phyloP scores from a whole-genome alignment of 1,140 invertebrate species.

The Drosophila nikananu region DNA sequence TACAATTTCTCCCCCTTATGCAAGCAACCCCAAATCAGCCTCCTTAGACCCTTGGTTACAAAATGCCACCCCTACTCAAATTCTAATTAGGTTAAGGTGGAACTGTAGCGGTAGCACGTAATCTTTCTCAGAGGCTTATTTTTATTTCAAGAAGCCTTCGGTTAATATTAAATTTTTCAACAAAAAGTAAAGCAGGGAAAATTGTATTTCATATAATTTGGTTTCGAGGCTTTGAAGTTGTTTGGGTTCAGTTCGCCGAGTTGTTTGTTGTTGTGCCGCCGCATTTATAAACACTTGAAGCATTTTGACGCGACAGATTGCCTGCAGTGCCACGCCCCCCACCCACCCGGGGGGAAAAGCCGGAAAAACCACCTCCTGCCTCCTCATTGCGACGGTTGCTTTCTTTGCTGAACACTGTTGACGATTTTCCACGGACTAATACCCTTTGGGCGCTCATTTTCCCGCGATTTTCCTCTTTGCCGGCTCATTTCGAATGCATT shows the following conservation, averaged over 20 bases:
- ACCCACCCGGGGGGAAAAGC: background rate
- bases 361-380: slow-evolving; percentile 1
- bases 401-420: slow-evolving; percentile 36
- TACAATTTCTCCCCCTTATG: slow-evolving; percentile 18
- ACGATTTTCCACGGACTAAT: slow-evolving; percentile 41
- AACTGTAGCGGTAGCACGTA: slow-evolving; percentile 21
- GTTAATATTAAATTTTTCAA: slow-evolving; percentile 58
- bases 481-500: slow-evolving; percentile 69
- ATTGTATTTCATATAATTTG: slow-evolving; percentile 56
- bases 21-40: slow-evolving; percentile 18
- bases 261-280: slow-evolving; percentile 43
- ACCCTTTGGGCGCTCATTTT: slow-evolving; percentile 19
- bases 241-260: slow-evolving; percentile 20
- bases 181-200: slow-evolving; percentile 7
- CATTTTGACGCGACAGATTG: slow-evolving; percentile 44
- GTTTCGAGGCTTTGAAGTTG: slow-evolving; percentile 62
- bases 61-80: slow-evolving; percentile 12
- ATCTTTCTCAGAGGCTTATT: slow-evolving; percentile 22
- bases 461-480: slow-evolving; percentile 9
- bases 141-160: slow-evolving; percentile 28
- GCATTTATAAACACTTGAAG: slow-evolving; percentile 50
- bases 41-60: background rate
- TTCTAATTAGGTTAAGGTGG: slow-evolving; percentile 57
- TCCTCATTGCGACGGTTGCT: background rate
- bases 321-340: slow-evolving; percentile 28